Conservation (phyloP, 2,797 vertebrate species). For the Pipistrellus pygmaeus region DNA sequence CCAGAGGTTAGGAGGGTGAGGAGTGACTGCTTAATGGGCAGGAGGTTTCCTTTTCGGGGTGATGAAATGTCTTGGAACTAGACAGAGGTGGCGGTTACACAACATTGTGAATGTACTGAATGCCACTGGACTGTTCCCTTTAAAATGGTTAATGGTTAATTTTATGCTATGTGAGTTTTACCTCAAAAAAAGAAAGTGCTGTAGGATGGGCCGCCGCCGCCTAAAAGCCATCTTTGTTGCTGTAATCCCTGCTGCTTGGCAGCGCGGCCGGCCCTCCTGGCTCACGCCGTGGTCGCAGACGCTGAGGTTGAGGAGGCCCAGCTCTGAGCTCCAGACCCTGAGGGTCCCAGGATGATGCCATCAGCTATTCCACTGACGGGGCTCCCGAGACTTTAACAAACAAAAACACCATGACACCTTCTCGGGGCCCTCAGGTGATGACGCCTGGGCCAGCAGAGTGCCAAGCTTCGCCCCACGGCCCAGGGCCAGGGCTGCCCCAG, state of each 20-base stretch:
- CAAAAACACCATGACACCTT: not conserved
- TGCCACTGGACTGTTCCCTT: not conserved
- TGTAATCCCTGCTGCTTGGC: not conserved
- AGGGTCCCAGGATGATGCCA: not conserved
- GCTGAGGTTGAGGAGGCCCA: not conserved
- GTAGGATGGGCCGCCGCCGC: not conserved
- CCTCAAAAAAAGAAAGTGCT: not conserved
- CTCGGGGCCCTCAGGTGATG: not conserved
- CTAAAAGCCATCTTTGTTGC: not conserved
- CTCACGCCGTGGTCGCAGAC: not conserved
- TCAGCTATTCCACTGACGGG: not conserved
- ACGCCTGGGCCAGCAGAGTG: not conserved
- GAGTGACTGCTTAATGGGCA: too few species aligned
- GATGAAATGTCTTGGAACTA: not conserved
- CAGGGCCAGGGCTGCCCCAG: not conserved
- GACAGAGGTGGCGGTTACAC: not conserved
- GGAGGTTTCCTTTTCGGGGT: not conserved
- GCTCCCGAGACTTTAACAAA: not conserved
- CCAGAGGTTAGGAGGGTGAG: too few species aligned
- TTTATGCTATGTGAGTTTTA: conserved; percentile 36
- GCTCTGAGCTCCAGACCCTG: not conserved
- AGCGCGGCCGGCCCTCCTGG: not conserved
- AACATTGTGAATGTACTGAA: not conserved
- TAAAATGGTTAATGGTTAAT: conserved; percentile 15
- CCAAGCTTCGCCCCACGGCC: not conserved